phyloP scores from a whole-genome alignment of 2,888 invertebrate species.

The Netelia virgata region DNA sequence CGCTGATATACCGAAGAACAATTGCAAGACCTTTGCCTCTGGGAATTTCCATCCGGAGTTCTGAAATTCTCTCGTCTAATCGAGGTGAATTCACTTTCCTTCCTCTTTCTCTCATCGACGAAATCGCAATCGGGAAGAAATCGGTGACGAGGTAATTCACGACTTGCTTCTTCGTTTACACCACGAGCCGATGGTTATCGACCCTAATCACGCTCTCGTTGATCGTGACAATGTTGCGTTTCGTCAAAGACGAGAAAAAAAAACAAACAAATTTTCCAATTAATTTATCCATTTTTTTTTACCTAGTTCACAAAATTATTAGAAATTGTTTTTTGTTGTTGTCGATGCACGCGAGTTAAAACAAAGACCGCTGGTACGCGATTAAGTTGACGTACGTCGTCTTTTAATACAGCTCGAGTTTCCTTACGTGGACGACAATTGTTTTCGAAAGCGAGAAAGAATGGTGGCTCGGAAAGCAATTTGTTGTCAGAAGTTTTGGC shows the following conservation, averaged over 20 bases:
- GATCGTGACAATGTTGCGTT: no score
- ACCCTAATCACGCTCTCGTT: no score
- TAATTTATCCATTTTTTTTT: no score
- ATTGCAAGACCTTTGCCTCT: conserved; percentile 67
- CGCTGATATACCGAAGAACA: conserved; percentile 53
- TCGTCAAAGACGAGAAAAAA: no score
- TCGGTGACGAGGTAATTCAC: conserved; percentile 23
- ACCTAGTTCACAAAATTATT: no score
- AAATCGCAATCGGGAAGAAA: conserved; percentile 50
- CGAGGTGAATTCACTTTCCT: conserved; percentile 79
- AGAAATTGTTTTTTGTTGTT: no score
- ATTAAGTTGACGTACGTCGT: neutral
- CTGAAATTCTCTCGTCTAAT: conserved; percentile 76
- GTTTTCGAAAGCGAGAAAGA: conserved; percentile 61
- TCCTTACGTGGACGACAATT: conserved; percentile 46
- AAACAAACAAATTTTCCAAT: no score
- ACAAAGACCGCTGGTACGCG: neutral
- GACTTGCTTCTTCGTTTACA: neutral
- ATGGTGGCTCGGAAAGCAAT: conserved; percentile 57
- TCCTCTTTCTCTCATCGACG: conserved; percentile 43
- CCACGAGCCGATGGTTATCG: no score
- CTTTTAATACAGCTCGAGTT: conserved; percentile 43
- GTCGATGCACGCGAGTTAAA: neutral
- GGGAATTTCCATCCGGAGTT: conserved; percentile 76
- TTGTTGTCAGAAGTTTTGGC: conserved; percentile 58